phyloP scores from a whole-genome alignment of 2,797 vertebrate genomes.

The Molossus alvarezi region DNA sequence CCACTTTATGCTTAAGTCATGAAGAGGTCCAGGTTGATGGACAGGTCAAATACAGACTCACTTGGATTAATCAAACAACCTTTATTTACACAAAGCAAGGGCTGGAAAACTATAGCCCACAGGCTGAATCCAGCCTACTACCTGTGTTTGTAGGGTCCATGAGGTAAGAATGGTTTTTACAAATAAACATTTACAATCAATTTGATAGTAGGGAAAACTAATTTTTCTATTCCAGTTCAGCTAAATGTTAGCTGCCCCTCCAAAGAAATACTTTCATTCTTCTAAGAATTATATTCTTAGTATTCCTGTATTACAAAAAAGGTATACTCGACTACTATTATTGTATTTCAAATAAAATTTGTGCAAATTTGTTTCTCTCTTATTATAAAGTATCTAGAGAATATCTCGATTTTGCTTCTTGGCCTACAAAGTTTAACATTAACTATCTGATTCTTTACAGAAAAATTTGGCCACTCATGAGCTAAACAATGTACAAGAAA shows the following conservation, averaged over 20 bases:
- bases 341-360: conserved; percentile 9
- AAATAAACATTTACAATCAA: conserved; percentile 55
- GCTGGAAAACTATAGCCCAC: not conserved
- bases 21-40: not conserved
- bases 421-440: not conserved
- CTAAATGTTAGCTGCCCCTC: not conserved
- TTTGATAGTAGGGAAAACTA: not conserved
- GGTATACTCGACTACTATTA: not conserved
- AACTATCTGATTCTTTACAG: not conserved
- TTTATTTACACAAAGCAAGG: conserved; percentile 18
- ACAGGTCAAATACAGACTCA: not conserved
- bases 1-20: not conserved
- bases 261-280: not conserved
- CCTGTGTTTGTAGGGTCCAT: not conserved
- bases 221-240: not conserved
- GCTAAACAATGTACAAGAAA: not conserved
- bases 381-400: not conserved
- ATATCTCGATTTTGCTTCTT: not conserved
- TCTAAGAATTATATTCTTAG: not conserved
- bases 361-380: not conserved
- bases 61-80: not conserved
- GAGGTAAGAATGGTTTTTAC: not conserved
- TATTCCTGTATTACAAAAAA: not conserved
- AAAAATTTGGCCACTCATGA: not conserved
- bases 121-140: not conserved